Conservation (phyloP, 2,113 vertebrate genomes). For the Rhinoptilus africanus region DNA sequence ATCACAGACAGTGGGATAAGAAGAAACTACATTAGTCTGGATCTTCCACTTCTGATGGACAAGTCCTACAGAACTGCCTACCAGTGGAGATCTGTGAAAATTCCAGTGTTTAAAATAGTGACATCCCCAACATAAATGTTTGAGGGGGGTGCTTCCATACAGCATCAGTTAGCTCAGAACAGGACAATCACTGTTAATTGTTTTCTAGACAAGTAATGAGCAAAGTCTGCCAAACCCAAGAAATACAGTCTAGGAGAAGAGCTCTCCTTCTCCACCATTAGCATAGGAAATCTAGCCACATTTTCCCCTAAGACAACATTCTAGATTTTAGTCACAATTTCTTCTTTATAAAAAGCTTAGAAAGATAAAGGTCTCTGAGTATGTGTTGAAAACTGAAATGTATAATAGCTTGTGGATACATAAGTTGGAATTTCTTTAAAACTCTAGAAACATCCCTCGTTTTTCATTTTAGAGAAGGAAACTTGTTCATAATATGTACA, state of each 20-base stretch:
- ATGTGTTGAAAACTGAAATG: not conserved
- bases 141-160: not conserved
- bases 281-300: not conserved
- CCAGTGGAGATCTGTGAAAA: not conserved
- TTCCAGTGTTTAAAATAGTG: not conserved
- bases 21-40: not conserved
- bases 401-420: not conserved
- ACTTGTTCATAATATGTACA: not conserved
- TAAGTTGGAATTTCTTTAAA: not conserved
- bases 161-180: not conserved
- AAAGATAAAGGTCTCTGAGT: not conserved
- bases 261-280: not conserved
- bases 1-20: rapidly evolving
- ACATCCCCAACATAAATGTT: not conserved
- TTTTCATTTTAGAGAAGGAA: not conserved
- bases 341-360: not conserved
- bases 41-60: not conserved
- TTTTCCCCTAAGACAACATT: not conserved
- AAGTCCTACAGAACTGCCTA: not conserved
- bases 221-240: not conserved
- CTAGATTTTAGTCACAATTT: not conserved
- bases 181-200: not conserved
- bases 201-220: not conserved
- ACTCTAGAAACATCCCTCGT: not conserved
- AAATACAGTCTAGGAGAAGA: not conserved